phyloP scores from a whole-genome alignment of 2,113 vertebrate genomes.

The Lagopus muta region DNA sequence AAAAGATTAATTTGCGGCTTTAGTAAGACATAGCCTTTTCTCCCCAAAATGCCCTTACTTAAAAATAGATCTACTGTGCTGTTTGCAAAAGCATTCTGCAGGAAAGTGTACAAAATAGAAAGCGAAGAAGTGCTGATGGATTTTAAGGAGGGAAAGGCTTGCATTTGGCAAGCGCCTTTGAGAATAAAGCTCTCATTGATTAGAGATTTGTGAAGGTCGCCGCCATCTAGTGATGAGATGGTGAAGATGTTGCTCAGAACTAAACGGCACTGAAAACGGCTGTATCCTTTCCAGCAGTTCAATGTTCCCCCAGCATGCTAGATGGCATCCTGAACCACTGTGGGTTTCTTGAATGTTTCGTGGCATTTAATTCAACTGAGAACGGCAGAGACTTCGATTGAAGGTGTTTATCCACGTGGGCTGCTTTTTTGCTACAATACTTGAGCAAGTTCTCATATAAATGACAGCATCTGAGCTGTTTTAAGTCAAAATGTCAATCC shows the following conservation, averaged over 20 bases:
- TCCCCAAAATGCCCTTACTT: background rate
- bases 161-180: background rate
- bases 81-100: background rate
- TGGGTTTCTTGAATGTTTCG: no score
- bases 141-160: background rate
- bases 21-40: background rate
- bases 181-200: constrained; percentile 8
- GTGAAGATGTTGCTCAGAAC: constrained; percentile 58
- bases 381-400: background rate
- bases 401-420: background rate
- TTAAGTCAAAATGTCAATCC: background rate
- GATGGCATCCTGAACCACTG: background rate
- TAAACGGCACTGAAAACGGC: background rate
- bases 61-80: background rate
- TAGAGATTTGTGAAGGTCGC: constrained; percentile 67
- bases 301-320: background rate
- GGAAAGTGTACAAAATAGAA: background rate
- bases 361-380: background rate
- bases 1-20: background rate
- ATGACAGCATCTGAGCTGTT: background rate
- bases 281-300: background rate
- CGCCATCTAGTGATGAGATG: constrained; percentile 79
- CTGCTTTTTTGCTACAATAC: background rate
- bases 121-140: background rate
- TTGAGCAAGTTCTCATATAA: background rate